phyloP scores from a whole-genome alignment of 2,888 invertebrate genomes.

The Caenorhabditis sp. region DNA sequence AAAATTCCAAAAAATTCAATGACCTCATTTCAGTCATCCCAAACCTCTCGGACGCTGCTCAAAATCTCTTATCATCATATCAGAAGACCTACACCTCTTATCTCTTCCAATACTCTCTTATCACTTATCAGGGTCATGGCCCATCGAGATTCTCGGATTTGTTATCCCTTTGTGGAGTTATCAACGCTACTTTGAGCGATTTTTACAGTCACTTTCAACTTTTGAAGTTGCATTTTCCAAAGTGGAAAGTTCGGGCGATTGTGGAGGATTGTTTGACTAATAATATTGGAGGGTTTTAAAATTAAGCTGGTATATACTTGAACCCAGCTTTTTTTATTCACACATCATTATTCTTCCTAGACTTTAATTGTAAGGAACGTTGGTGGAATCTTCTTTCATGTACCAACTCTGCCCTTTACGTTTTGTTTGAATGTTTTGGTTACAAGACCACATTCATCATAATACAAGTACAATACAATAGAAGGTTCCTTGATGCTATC shows the following conservation, averaged over 20 bases:
- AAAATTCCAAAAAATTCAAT: background rate
- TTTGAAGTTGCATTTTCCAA: background rate
- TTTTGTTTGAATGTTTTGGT: too few relatives aligned
- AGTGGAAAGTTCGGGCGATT: background rate
- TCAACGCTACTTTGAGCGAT: background rate
- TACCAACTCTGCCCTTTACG: too few relatives aligned
- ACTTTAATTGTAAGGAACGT: too few relatives aligned
- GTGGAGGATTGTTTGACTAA: background rate
- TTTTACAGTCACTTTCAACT: background rate
- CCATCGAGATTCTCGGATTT: background rate
- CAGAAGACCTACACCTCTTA: background rate
- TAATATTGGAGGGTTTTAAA: too few relatives aligned
- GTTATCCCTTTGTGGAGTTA: background rate
- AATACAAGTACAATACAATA: too few relatives aligned
- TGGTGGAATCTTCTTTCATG: too few relatives aligned
- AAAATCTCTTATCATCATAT: background rate
- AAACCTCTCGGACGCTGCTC: background rate
- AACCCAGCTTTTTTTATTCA: too few relatives aligned
- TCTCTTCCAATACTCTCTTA: background rate
- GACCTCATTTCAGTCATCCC: background rate
- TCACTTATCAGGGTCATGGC: background rate
- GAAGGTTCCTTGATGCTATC: too few relatives aligned
- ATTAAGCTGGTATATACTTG: too few relatives aligned
- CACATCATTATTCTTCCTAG: too few relatives aligned
- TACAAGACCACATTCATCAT: too few relatives aligned